Evolutionary conservation across 2,113 vertebrate species (phyloP).

Genomic region (Perccottus glenii): DNA sequence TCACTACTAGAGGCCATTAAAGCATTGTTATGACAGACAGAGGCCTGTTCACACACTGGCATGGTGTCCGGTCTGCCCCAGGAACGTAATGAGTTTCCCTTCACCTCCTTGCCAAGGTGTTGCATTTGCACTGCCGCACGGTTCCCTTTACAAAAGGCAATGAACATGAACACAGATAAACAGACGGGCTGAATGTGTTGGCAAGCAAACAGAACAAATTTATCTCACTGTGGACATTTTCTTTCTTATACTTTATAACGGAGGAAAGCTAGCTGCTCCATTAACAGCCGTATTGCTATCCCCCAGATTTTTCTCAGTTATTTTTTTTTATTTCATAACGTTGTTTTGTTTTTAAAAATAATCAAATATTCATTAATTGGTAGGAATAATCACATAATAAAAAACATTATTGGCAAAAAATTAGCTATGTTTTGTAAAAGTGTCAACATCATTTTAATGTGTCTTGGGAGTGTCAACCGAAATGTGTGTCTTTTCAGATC

Average conservation of each 20-base stretch:
- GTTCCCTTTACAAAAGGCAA: background rate
- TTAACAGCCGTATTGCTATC: background rate
- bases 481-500: no score
- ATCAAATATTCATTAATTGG: background rate
- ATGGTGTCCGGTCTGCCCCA: constrained; percentile 1
- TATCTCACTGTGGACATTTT: background rate
- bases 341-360: constrained; percentile 5
- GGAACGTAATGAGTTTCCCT: constrained; percentile 8
- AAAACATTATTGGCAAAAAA: no score
- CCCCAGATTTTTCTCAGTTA: background rate
- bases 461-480: no score
- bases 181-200: background rate
- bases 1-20: background rate
- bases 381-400: no score
- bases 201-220: constrained; percentile 7
- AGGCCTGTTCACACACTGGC: background rate
- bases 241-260: background rate
- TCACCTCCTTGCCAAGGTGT: constrained; percentile 10
- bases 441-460: no score
- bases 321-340: background rate
- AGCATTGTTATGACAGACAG: background rate
- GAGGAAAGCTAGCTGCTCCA: background rate
- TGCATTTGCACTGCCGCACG: background rate
- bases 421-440: no score
- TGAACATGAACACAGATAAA: background rate